Evolutionary conservation across 2,797 vertebrate species (phyloP).

Genomic region (Trematomus bernacchii): DNA sequence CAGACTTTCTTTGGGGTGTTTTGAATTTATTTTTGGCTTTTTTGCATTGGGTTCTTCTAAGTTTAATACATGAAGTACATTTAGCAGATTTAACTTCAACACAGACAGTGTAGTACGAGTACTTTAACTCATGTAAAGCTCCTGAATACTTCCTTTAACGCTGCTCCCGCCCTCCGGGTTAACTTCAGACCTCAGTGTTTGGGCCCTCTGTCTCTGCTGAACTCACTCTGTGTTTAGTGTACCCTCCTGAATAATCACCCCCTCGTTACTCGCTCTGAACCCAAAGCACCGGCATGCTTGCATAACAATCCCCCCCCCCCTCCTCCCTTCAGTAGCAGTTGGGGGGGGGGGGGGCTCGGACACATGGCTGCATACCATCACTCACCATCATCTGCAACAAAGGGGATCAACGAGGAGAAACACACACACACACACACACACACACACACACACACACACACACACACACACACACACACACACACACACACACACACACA

Average conservation of each 20-base stretch:
- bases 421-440: too few species aligned
- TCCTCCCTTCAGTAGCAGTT: conserved; percentile 33
- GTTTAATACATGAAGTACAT: too few species aligned
- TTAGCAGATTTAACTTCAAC: too few species aligned
- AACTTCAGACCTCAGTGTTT: conserved; percentile 60
- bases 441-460: too few species aligned
- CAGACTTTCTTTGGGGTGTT: too few species aligned
- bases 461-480: conserved; percentile 16
- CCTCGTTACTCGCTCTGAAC: conserved; percentile 62
- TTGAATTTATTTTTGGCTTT: too few species aligned
- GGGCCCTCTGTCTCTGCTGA: conserved; percentile 37
- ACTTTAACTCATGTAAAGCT: too few species aligned
- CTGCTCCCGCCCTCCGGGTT: conserved; percentile 4
- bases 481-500: conserved; percentile 32
- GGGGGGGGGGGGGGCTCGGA: conserved; percentile 23
- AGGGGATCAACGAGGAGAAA: conserved; percentile 65
- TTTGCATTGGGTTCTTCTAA: too few species aligned
- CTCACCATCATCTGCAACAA: conserved; percentile 73
- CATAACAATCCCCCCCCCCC: conserved; percentile 51
- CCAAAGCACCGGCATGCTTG: conserved; percentile 37
- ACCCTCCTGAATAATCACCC: conserved; percentile 56
- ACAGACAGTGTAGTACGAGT: too few species aligned
- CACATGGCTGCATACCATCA: conserved; percentile 70
- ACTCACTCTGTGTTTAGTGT: conserved; percentile 42
- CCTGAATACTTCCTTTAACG: too few species aligned